Conservation (phyloP, 2,888 invertebrate species). For the Chymomyza fuscimana region DNA sequence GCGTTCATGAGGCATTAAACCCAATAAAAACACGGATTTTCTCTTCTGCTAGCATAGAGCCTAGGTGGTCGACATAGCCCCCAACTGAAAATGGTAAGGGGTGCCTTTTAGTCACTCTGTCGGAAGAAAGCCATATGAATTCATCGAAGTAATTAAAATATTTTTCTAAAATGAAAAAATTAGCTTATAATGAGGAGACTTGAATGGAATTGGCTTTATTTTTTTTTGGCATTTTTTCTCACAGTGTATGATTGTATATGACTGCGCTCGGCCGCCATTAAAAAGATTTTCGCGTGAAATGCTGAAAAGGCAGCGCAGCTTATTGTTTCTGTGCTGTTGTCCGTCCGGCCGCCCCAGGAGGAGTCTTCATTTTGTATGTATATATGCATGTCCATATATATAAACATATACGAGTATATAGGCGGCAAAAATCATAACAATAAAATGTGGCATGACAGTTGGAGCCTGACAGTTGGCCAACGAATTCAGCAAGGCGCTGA, state of each 20-base stretch:
- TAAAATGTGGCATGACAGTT: slow-evolving; percentile 35
- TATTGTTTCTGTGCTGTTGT: slow-evolving; percentile 32
- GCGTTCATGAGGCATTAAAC: no score
- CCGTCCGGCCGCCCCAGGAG: slow-evolving; percentile 24
- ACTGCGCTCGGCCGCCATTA: slow-evolving; percentile 47
- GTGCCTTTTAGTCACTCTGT: no score
- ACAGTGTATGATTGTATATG: slow-evolving; percentile 41
- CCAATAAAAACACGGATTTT: no score
- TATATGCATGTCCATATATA: neutral
- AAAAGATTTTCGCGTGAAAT: slow-evolving; percentile 40
- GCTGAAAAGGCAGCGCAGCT: slow-evolving; percentile 33
- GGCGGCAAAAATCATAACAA: slow-evolving; percentile 72
- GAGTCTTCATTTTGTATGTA: slow-evolving; percentile 48
- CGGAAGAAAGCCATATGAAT: no score
- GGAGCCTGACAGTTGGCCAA: neutral
- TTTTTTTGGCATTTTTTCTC: no score
- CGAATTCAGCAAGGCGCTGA: neutral
- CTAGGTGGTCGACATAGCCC: no score
- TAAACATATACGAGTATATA: neutral
- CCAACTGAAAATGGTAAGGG: no score
- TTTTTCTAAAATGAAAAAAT: no score
- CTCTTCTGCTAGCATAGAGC: no score
- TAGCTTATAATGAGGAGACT: no score
- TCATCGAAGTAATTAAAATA: no score
- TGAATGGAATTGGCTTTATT: no score